These are phyloP conservation scores for Noctua janthe DNA, from an alignment of 2,888 invertebrate genomes.

Conservation along the genomic window DNA sequence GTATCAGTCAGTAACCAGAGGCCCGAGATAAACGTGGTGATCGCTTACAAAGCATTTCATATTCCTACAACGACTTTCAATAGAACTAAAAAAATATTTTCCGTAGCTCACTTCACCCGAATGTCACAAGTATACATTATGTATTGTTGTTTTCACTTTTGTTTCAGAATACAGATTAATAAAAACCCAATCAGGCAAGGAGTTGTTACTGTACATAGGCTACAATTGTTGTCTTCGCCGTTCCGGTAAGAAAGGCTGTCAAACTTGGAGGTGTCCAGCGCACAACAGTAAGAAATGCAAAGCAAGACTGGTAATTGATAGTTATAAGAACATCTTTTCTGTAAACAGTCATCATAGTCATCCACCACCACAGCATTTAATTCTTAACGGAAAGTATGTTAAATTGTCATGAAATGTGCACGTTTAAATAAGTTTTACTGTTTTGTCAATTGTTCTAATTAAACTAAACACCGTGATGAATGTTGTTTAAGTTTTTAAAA, in stretches of 20 bases:
- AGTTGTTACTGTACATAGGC: conserved; percentile 18
- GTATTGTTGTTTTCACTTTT: not conserved
- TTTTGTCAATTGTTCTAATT: no score
- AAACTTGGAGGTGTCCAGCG: conserved; percentile 45
- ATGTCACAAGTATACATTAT: not conserved
- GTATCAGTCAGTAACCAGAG: no score
- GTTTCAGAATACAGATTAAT: conserved; percentile 36
- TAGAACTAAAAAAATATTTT: no score
- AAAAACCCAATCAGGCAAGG: not conserved
- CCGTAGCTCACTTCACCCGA: not conserved
- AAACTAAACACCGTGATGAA: no score
- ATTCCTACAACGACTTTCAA: no score
- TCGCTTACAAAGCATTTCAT: no score
- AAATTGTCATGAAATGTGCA: not conserved
- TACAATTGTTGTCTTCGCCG: conserved; percentile 31
- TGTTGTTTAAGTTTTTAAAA: no score
- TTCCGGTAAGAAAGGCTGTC: not conserved
- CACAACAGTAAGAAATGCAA: conserved; percentile 38
- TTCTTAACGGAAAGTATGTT: conserved; percentile 36
- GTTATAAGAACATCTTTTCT: conserved; percentile 5
- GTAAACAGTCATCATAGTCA: conserved; percentile 21
- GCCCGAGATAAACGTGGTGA: no score
- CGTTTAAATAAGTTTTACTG: no score
- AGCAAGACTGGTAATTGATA: conserved; percentile 28
- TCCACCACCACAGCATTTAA: conserved; percentile 30